Percentiles rank a stretch among this genome's conserved stretches.
Evolutionary conservation across 2,888 invertebrate species (phyloP).

Genomic region (Cantharis nigra): DNA sequence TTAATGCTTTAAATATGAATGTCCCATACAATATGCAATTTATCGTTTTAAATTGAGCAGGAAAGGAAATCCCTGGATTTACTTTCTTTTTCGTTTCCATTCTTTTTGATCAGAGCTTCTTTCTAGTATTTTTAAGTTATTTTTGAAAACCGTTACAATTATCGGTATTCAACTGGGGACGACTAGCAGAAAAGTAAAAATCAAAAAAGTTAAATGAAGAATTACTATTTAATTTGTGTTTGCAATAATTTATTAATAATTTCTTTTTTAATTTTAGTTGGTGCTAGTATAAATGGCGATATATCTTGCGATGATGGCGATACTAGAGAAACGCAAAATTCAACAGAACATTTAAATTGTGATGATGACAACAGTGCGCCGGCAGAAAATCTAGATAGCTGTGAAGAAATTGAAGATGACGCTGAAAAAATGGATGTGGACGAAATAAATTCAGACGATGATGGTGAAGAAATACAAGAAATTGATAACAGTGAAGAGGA

Average conservation of each 20-base stretch:
- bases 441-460: conserved; percentile 35
- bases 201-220: too few species aligned
- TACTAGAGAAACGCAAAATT: background rate
- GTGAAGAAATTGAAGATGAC: conserved; percentile 9
- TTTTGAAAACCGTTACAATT: too few species aligned
- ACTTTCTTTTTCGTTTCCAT: too few species aligned
- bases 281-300: conserved; percentile 49
- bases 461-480: conserved; percentile 34
- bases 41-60: too few species aligned
- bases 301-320: conserved; percentile 40
- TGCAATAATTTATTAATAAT: background rate
- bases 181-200: too few species aligned
- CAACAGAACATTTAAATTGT: background rate
- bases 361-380: background rate
- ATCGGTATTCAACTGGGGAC: too few species aligned
- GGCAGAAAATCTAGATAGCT: background rate
- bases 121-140: too few species aligned
- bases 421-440: conserved; percentile 36
- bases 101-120: too few species aligned
- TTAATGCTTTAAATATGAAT: too few species aligned
- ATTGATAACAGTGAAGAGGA: conserved; percentile 11
- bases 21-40: too few species aligned
- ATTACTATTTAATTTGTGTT: background rate
- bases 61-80: too few species aligned
- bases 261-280: conserved; percentile 34